Evolutionary conservation across 2,797 vertebrate genomes (phyloP).

Genomic region (Micrastur ruficollis): DNA sequence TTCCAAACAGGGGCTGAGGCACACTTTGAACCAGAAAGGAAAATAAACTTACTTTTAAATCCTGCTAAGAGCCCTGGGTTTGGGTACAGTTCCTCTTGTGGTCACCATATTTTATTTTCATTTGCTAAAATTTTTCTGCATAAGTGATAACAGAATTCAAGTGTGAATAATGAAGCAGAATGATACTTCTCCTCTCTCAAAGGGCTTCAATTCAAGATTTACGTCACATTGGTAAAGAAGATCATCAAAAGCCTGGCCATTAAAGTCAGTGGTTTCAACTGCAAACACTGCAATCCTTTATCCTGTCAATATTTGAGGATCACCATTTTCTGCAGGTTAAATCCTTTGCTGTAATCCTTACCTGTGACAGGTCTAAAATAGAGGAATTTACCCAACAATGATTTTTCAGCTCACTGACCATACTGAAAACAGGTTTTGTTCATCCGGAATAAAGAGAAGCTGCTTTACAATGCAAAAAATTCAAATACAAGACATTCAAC

Average conservation of each 20-base stretch:
- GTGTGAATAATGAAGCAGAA: not conserved
- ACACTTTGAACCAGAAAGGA: not conserved
- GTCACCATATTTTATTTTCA: not conserved
- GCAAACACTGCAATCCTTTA: not conserved
- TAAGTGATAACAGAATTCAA: not conserved
- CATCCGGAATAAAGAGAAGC: not conserved
- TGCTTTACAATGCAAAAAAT: not conserved
- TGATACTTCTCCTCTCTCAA: not conserved
- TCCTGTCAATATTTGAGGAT: not conserved
- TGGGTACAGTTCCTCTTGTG: not conserved
- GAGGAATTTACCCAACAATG: not conserved
- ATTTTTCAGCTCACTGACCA: not conserved
- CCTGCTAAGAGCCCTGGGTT: not conserved
- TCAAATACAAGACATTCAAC: not conserved
- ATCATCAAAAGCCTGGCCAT: not conserved
- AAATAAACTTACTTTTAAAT: not conserved
- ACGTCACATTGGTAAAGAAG: not conserved
- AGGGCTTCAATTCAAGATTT: not conserved
- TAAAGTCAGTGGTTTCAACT: not conserved
- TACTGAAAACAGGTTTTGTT: not conserved
- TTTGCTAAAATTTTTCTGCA: not conserved
- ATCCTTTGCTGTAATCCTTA: not conserved
- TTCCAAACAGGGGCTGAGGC: not conserved
- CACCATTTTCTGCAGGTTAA: not conserved
- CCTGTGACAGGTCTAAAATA: not conserved